Base-by-base conservation (phyloP, 2,797 vertebrate species). In the Dendrocincla fuliginosa region DNA sequence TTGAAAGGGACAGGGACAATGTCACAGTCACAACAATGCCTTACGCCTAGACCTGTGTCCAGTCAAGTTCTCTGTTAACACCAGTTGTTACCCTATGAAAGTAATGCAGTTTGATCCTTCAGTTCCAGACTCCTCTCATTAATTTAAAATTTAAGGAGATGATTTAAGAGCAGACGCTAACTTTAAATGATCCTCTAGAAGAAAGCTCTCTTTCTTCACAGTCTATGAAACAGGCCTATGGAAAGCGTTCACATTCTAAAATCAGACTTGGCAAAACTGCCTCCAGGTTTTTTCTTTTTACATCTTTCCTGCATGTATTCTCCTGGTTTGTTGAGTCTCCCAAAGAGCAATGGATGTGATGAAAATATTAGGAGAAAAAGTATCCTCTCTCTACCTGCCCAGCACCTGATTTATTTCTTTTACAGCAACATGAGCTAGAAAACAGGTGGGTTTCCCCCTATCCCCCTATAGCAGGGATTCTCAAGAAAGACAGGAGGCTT, bases 131-230 rank as follows among this genome's bases (percentile, higher is more conserved):
- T 67, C 77, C 41, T 46, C 28, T 64, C 9, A 4, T 42, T 59
- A 81, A 75, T 39, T 23, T 78, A 82, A 73, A 88, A 59, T 33
- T 46, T 75, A 30, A 78, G 55, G 50, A 74, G 23, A 84, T 5
- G 2, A 79, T 70, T 69, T 82, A 75, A 83, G 32, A 94, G 50
- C n/a, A 90, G 57, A 81, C 81, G 28, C 11, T 80, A 61, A 84
- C 49, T 81, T 81, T 39, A 65, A 75, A 1, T 61, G 37, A 53
- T 78, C 15, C 46, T 65, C 69, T 55, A 30, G 17, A 17, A 89
- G 39, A 69, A 76, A 89, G 55, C 20, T 76, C 16, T 87, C 18
- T 55, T 77, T 73, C 60, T 84, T 69, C 52, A 82, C 28, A 52
- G 69, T 6, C 47, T 59, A 16, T 30, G 33, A 59, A 84, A 87